phyloP scores from a whole-genome alignment of 1,140 invertebrate genomes.

The Ectropis grisescens region DNA sequence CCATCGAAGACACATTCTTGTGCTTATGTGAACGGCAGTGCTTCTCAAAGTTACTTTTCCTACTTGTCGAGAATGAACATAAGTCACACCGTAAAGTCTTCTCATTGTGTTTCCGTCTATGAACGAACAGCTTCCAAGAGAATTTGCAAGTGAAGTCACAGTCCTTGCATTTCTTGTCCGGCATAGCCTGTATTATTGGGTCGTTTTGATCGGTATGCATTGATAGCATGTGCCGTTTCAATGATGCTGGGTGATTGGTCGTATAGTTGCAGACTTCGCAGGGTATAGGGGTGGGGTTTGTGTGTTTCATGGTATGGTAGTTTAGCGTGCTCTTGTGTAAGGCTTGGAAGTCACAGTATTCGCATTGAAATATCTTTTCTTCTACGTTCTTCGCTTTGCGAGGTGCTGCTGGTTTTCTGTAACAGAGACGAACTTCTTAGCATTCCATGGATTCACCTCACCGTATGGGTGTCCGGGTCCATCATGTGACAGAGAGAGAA shows the following conservation, averaged over 20 bases:
- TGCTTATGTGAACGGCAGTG: conserved; percentile 33
- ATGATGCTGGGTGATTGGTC: conserved; percentile 24
- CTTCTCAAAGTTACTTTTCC: conserved; percentile 34
- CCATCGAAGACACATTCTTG: no score
- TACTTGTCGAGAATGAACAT: conserved; percentile 30
- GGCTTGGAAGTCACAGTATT: conserved; percentile 52
- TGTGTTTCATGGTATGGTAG: conserved; percentile 32
- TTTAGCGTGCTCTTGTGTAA: conserved; percentile 51
- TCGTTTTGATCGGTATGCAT: conserved; percentile 18
- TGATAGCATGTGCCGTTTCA: conserved; percentile 25
- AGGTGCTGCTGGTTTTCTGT: no score
- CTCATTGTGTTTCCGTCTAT: conserved; percentile 33
- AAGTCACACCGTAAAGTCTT: conserved; percentile 35
- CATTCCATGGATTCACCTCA: no score
- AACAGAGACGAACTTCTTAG: no score
- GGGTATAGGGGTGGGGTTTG: conserved; percentile 13
- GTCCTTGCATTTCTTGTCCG: conserved; percentile 18
- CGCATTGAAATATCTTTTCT: conserved; percentile 30
- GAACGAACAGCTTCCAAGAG: conserved; percentile 34
- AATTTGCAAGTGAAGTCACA: conserved; percentile 33
- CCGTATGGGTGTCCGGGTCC: no score
- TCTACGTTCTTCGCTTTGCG: conserved; percentile 7
- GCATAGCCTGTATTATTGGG: conserved; percentile 1
- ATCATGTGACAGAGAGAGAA: no score
- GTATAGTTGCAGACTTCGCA: conserved; percentile 26